These are phyloP conservation scores for Lissonota sp. DNA, from an alignment of 2,888 invertebrate genomes.

Conservation along the genomic window DNA sequence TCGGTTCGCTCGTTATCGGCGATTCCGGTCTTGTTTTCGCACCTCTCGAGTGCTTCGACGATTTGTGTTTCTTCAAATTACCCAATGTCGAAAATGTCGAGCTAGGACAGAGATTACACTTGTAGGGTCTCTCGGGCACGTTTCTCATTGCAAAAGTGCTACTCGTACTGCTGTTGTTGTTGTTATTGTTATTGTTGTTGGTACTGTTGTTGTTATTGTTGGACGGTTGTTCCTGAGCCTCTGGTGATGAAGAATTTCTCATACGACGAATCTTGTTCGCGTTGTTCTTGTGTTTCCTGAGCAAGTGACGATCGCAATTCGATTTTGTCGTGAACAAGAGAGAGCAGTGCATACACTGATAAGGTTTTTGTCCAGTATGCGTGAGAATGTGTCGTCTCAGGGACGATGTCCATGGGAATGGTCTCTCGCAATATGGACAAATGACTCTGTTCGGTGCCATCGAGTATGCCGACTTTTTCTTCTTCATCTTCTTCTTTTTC, in stretches of 20 bases:
- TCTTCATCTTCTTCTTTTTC: constrained; percentile 83
- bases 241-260: constrained; percentile 83
- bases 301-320: constrained; percentile 97
- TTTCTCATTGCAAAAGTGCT: constrained; percentile 86
- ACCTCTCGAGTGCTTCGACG: constrained; percentile 87
- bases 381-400: constrained; percentile 97
- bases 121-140: constrained; percentile 91
- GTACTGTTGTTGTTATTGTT: constrained; percentile 79
- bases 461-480: constrained; percentile 97
- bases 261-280: constrained; percentile 76
- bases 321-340: constrained; percentile 98
- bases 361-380: constrained; percentile 98
- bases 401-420: constrained; percentile 98
- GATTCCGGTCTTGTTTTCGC: constrained; percentile 62
- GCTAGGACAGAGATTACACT: constrained; percentile 92
- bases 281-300: constrained; percentile 92
- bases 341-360: constrained; percentile 96
- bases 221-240: constrained; percentile 82
- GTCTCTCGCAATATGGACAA: constrained; percentile 96
- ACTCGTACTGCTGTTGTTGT: constrained; percentile 83
- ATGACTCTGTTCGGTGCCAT: constrained; percentile 96
- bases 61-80: constrained; percentile 91
- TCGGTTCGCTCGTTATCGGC: constrained; percentile 66
- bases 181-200: constrained; percentile 79
- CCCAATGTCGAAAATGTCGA: constrained; percentile 93